phyloP scores from a whole-genome alignment of 92 coral and sea anemone genomes.

The Pocillopora grandis region DNA sequence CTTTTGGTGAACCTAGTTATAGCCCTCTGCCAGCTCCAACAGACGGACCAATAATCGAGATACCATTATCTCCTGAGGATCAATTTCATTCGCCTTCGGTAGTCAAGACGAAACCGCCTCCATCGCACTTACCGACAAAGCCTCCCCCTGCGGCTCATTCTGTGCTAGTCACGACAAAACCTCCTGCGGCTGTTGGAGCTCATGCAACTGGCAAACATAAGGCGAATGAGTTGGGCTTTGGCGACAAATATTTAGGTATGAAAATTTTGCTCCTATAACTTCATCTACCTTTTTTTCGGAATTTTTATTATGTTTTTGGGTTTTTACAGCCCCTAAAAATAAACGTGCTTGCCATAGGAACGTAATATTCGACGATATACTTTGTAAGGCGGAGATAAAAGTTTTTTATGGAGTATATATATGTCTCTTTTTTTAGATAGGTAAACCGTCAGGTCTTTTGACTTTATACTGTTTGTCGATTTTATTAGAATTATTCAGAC shows the following conservation, averaged over 20 bases:
- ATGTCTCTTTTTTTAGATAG: no score
- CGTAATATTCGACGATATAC: conserved; percentile 69
- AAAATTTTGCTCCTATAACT: neutral
- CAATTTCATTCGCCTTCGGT: conserved; percentile 16
- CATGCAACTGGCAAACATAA: conserved; percentile 9
- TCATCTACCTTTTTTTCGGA: no score
- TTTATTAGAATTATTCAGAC: no score
- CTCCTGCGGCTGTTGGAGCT: neutral
- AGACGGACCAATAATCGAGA: neutral
- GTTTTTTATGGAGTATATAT: no score
- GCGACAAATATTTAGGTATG: conserved; percentile 82
- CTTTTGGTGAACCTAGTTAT: neutral
- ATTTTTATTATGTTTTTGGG: neutral
- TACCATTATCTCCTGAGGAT: neutral
- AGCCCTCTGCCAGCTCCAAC: conserved; percentile 6
- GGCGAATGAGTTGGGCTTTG: conserved; percentile 62
- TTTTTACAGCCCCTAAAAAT: conserved; percentile 76
- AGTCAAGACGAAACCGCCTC: conserved; percentile 23
- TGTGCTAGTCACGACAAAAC: conserved; percentile 26
- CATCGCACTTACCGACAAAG: neutral
- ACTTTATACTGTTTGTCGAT: no score
- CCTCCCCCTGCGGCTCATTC: conserved; percentile 21
- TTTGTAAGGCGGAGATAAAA: no score
- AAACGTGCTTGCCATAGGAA: conserved; percentile 68
- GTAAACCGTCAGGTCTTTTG: no score